Conservation (phyloP, 2,888 invertebrate genomes). For the Melipona bicolor region DNA sequence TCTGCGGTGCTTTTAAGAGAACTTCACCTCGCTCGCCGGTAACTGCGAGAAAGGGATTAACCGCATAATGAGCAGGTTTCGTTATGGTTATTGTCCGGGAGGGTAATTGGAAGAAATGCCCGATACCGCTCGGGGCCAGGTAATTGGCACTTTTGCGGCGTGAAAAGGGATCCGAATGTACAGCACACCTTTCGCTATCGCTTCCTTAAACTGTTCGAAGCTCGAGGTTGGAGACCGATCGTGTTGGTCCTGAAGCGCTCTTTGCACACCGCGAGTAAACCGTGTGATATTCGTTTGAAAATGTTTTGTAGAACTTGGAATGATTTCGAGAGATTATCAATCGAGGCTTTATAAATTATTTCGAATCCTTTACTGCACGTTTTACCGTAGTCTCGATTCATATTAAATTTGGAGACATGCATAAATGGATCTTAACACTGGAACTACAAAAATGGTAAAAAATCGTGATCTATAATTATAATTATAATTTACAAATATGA, state of each 20-base stretch:
- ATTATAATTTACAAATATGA: too few species aligned
- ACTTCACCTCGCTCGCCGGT: constrained; percentile 8
- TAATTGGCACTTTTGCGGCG: neutral
- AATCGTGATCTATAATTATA: too few species aligned
- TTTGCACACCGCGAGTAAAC: neutral
- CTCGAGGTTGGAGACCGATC: neutral
- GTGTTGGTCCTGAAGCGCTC: neutral
- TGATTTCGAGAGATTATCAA: neutral
- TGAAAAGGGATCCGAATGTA: neutral
- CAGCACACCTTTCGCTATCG: too few species aligned
- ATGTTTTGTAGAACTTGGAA: neutral
- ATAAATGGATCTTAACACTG: too few species aligned
- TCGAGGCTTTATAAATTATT: too few species aligned
- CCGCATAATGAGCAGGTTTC: constrained; percentile 24
- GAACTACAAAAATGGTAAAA: too few species aligned
- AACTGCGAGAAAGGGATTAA: constrained; percentile 33
- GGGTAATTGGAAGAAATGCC: constrained; percentile 30
- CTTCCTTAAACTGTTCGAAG: neutral
- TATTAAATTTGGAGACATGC: too few species aligned
- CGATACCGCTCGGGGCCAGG: neutral
- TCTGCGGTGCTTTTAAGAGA: neutral
- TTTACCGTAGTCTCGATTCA: too few species aligned
- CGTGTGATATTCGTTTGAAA: neutral
- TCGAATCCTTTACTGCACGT: too few species aligned
- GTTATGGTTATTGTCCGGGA: constrained; percentile 31